Conservation (phyloP, 2,888 invertebrate species). For the Drosophila trichaetosa region DNA sequence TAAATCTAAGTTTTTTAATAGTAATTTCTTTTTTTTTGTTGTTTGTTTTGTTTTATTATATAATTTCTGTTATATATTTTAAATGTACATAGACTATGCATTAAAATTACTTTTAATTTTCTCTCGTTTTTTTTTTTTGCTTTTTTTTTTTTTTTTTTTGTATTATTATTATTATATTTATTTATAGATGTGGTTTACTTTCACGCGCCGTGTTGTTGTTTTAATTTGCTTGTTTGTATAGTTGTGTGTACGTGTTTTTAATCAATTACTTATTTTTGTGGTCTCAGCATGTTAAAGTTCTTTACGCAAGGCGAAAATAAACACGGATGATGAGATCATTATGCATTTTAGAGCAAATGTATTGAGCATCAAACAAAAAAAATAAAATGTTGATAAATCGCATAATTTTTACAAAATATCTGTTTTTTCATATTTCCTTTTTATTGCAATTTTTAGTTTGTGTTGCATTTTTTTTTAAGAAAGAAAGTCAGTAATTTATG, state of each 20-base stretch:
- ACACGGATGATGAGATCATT: slow-evolving; percentile 85
- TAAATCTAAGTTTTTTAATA: slow-evolving; percentile 73
- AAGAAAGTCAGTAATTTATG: slow-evolving; percentile 78
- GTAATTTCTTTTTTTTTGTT: slow-evolving; percentile 45
- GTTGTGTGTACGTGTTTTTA: slow-evolving; percentile 30
- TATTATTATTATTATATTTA: slow-evolving; percentile 50
- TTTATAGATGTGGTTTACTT: slow-evolving; percentile 71
- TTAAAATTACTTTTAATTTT: slow-evolving; percentile 69
- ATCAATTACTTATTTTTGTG: slow-evolving; percentile 48
- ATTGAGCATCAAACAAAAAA: slow-evolving; percentile 52
- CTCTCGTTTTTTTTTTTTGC: slow-evolving; percentile 21
- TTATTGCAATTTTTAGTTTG: slow-evolving; percentile 20
- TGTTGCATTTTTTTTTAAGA: slow-evolving; percentile 32
- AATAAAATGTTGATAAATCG: slow-evolving; percentile 33
- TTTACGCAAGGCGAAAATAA: slow-evolving; percentile 84
- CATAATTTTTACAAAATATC: slow-evolving; percentile 34
- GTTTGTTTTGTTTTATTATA: slow-evolving; percentile 48
- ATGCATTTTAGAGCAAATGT: slow-evolving; percentile 67
- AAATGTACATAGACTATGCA: slow-evolving; percentile 76
- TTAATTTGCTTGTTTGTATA: slow-evolving; percentile 27
- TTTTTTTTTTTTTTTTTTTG: slow-evolving; percentile 6
- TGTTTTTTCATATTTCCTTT: slow-evolving; percentile 28
- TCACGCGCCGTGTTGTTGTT: slow-evolving; percentile 69
- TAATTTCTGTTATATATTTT: slow-evolving; percentile 74
- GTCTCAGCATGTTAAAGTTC: slow-evolving; percentile 54